Evolutionary conservation across 2,113 vertebrate species (phyloP).

Genomic region (Eonycteris spelaea): DNA sequence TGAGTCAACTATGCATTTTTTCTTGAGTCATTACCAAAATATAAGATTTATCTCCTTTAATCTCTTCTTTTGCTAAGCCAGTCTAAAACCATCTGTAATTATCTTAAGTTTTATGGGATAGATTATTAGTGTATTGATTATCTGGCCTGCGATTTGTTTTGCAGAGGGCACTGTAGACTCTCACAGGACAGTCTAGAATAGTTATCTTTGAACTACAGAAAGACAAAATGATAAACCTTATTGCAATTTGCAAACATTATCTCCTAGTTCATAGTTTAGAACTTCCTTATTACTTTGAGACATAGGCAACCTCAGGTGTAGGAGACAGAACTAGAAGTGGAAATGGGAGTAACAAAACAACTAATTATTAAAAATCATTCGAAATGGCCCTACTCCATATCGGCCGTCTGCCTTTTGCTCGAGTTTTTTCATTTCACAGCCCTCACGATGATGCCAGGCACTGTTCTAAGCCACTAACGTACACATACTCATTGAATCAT

Average conservation of each 20-base stretch:
- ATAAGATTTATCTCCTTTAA: conserved; percentile 24
- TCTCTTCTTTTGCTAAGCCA: not conserved
- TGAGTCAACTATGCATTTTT: conserved; percentile 34
- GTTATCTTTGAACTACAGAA: not conserved
- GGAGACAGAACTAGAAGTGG: not conserved
- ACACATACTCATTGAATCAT: not conserved
- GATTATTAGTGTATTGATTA: conserved; percentile 33
- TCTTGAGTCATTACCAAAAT: conserved; percentile 11
- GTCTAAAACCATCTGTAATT: not conserved
- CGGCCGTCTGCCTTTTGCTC: not conserved
- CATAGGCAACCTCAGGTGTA: not conserved
- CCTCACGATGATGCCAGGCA: not conserved
- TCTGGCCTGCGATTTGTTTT: not conserved
- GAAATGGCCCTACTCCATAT: not conserved
- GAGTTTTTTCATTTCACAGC: not conserved
- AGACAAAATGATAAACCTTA: not conserved
- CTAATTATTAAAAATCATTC: not conserved
- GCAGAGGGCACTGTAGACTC: not conserved
- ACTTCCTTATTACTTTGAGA: not conserved
- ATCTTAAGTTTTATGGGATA: not conserved
- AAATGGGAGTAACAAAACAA: not conserved
- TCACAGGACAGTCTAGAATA: not conserved
- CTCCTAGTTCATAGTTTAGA: not conserved
- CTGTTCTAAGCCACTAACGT: not conserved
- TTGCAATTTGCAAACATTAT: not conserved